phyloP scores from a whole-genome alignment of 2,113 vertebrate genomes.

The Ceyx melanurus region DNA sequence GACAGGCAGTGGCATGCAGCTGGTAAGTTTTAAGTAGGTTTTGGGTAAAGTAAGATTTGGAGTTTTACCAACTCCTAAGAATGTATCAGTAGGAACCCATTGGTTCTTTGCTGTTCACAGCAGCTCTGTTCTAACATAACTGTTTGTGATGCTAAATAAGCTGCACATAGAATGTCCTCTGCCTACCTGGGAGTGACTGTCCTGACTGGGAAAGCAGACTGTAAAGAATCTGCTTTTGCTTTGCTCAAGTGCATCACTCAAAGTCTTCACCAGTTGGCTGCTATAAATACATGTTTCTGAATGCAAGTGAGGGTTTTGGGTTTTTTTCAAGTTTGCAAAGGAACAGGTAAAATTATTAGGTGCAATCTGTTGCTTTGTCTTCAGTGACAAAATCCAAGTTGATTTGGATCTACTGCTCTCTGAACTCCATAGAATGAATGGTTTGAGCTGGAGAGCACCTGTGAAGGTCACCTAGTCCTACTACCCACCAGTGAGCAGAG shows the following conservation, averaged over 20 bases:
- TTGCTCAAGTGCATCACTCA: background rate
- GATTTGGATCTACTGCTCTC: background rate
- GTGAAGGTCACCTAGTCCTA: background rate
- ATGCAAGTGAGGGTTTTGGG: background rate
- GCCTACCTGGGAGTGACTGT: background rate
- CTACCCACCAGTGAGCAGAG: background rate
- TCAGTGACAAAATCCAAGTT: background rate
- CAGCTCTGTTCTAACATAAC: background rate
- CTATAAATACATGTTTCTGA: background rate
- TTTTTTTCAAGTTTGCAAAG: background rate
- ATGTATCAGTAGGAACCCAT: background rate
- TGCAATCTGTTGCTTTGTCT: background rate
- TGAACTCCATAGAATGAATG: background rate
- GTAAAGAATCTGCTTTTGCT: background rate
- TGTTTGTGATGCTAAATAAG: fast-evolving
- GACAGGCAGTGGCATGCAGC: background rate
- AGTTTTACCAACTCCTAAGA: background rate
- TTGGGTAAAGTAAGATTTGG: background rate
- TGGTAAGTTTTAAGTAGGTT: background rate
- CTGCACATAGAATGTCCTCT: background rate
- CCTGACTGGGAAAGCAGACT: background rate
- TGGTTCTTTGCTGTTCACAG: background rate
- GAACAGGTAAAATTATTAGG: background rate
- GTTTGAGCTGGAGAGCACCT: background rate
- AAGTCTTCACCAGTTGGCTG: background rate